These are phyloP conservation scores for Lanius ludovicianus DNA, from an alignment of 2,113 vertebrate genomes.

Conservation along the genomic window DNA sequence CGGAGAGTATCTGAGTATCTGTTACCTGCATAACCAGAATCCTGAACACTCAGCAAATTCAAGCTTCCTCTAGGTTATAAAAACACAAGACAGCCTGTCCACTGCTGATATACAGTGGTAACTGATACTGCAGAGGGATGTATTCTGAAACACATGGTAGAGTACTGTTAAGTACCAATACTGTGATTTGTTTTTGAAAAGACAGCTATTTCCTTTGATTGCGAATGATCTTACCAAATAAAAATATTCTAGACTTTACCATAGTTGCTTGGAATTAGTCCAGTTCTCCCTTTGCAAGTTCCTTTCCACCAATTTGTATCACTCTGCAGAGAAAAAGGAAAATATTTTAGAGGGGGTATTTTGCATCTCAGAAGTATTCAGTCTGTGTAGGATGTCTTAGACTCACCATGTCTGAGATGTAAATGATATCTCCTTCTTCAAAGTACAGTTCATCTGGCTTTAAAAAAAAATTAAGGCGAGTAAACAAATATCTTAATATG, in stretches of 20 bases:
- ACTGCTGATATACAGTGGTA: neutral
- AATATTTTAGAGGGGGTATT: neutral
- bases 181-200: neutral
- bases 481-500: neutral
- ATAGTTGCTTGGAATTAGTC: constrained; percentile 98
- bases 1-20: neutral
- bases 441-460: constrained; percentile 98
- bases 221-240: neutral
- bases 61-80: neutral
- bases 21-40: neutral
- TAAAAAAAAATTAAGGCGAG: constrained; percentile 28
- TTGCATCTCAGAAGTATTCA: neutral
- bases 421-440: constrained; percentile 97
- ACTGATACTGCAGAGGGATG: neutral
- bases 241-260: constrained; percentile 77
- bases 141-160: neutral
- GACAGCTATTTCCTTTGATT: neutral
- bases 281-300: constrained; percentile 91
- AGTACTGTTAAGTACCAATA: neutral
- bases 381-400: neutral
- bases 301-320: constrained; percentile 99
- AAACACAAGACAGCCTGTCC: neutral
- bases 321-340: constrained; percentile 76
- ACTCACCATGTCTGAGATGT: constrained; percentile 95
- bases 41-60: neutral